These are phyloP conservation scores for Zaprionus ornatus DNA, from an alignment of 1,140 invertebrate species.

Conservation along the genomic window DNA sequence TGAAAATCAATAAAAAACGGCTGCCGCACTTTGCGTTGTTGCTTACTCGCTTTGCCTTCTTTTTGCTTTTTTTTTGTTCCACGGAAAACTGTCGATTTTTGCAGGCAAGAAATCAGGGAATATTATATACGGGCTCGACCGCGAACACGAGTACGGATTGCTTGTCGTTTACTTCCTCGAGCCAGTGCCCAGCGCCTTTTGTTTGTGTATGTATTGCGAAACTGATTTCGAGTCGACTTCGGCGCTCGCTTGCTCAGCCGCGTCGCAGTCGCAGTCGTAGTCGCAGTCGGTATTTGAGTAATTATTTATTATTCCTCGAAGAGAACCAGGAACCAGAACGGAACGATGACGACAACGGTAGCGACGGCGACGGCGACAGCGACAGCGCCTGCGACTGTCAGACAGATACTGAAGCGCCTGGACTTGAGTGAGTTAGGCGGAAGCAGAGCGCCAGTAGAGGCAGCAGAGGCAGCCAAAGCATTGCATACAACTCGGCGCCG, in stretches of 20 bases:
- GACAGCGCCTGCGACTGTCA: slow-evolving; percentile 47
- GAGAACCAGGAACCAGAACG: slow-evolving; percentile 30
- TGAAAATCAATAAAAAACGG: slow-evolving; percentile 77
- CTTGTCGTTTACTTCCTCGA: slow-evolving; percentile 70
- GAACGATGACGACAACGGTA: slow-evolving; percentile 32
- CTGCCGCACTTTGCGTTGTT: slow-evolving; percentile 30
- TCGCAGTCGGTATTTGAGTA: slow-evolving; percentile 60
- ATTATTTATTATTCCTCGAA: slow-evolving; percentile 73
- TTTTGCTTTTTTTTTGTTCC: not conserved
- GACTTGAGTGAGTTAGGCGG: slow-evolving; percentile 50
- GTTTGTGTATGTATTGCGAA: slow-evolving; percentile 84
- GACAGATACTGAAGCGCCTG: slow-evolving; percentile 66
- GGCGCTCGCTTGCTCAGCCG: slow-evolving; percentile 23
- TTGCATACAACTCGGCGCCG: slow-evolving; percentile 71
- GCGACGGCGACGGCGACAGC: slow-evolving; percentile 28
- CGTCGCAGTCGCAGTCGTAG: slow-evolving; percentile 17
- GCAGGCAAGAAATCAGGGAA: slow-evolving; percentile 1
- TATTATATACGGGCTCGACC: slow-evolving; percentile 22
- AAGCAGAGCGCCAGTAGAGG: slow-evolving; percentile 29
- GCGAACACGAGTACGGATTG: slow-evolving; percentile 13
- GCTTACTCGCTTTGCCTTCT: not conserved
- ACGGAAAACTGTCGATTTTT: slow-evolving; percentile 48
- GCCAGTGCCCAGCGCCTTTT: slow-evolving; percentile 77
- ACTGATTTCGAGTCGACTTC: slow-evolving; percentile 70
- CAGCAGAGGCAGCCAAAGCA: slow-evolving; percentile 44